Evolutionary conservation across 2,888 invertebrate genomes (phyloP), one percentile per base, ranked within the genome.

Genomic region (Byasa hedistus): DNA sequence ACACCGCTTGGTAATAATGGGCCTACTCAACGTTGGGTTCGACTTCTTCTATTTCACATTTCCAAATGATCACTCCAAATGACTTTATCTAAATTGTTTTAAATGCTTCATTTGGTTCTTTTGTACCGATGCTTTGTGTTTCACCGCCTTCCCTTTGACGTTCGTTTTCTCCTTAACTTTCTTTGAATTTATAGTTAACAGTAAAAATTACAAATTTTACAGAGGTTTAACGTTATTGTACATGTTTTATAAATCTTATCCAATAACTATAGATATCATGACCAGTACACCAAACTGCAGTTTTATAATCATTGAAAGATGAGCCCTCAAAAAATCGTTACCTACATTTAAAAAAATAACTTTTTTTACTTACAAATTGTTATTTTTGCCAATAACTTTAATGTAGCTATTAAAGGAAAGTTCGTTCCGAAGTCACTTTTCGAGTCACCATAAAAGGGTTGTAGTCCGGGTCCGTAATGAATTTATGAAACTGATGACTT

Each of bases 1-100:
- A 67, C 67, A 64, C 67, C 51, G 67, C 21, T 56, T 52, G 44
- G 62, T 66, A 63, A 67, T 66, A 58, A 39, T 57, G 19, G 57
- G 23, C 17, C 54, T 36, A 55, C 44, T 48, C 39, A n/a, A 27
- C 24, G 24, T 51, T 67, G 58, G 61, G 23, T 59, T 60, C 56
- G 52, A 44, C 56, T 60, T 55, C 17, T 23, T 21, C 36, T 61
- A 61, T 66, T 66, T 61, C 61, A 61, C 32, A 61, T 66, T 61
- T 62, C 23, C 22, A 17, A 55, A 66, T 39, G 61, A 21, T 44
- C 61, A 15, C 55, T 39, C 23, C 39, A 58, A 66, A 62, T 66
- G 61, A 52, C 66, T 62, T 55, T 48, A 66, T 62, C 62, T 58
- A 39, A 62, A 55, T 59, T 55, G 57, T 66, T 62, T 66, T 54